These are phyloP conservation scores for Dioctria linearis DNA, from an alignment of 2,888 invertebrate species.

Conservation along the genomic window DNA sequence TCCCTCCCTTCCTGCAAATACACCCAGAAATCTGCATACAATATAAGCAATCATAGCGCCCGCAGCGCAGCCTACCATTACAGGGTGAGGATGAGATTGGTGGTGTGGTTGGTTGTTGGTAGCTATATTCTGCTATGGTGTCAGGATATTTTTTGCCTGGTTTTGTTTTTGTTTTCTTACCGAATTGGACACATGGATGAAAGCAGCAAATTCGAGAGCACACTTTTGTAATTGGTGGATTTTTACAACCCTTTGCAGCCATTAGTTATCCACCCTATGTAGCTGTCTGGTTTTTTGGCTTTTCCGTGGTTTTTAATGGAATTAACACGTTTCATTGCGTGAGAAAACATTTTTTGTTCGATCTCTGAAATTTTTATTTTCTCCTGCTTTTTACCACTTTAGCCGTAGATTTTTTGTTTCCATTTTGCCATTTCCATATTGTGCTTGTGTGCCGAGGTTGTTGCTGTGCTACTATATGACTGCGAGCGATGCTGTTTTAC, in stretches of 20 bases:
- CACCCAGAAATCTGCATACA: no score
- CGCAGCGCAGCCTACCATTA: no score
- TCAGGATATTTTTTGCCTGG: neutral
- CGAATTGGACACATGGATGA: slow-evolving; percentile 7
- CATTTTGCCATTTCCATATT: neutral
- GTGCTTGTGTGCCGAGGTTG: no score
- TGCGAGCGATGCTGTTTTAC: no score
- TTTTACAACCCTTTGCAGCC: neutral
- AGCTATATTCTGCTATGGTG: neutral
- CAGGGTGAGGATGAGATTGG: neutral
- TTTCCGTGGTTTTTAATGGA: neutral
- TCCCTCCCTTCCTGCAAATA: no score
- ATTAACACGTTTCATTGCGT: neutral
- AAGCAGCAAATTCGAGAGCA: neutral
- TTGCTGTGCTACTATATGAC: no score
- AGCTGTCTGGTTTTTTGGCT: neutral
- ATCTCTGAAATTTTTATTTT: neutral
- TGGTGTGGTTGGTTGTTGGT: neutral
- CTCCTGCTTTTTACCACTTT: neutral
- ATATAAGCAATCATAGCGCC: no score
- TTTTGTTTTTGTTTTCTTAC: neutral
- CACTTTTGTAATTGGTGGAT: slow-evolving; percentile 27
- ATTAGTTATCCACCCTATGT: neutral
- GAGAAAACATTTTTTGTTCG: neutral
- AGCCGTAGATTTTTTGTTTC: neutral